Conservation (phyloP, 1,140 invertebrate genomes). For the Physella acuta region DNA sequence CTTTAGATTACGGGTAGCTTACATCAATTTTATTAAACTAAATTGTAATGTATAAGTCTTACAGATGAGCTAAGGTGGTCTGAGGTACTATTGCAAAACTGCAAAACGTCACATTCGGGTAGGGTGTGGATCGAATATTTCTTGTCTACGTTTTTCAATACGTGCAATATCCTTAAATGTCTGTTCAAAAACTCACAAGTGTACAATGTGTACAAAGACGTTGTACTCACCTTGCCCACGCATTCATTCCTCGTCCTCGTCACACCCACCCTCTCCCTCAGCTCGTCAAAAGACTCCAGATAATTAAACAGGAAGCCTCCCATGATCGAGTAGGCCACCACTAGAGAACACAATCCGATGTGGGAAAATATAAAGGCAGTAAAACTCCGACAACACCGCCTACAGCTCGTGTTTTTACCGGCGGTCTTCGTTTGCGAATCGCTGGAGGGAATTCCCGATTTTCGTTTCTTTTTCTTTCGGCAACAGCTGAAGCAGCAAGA, state of each 20-base stretch:
- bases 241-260: background rate
- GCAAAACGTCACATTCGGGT: too few relatives aligned
- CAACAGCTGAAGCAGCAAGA: slow-evolving; percentile 2
- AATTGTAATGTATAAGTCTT: too few relatives aligned
- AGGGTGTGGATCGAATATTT: too few relatives aligned
- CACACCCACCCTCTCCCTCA: background rate
- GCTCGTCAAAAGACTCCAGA: slow-evolving; percentile 13
- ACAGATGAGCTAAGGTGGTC: too few relatives aligned
- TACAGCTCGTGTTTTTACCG: background rate
- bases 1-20: too few relatives aligned
- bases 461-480: background rate
- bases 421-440: background rate
- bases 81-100: too few relatives aligned
- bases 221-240: background rate
- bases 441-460: too few relatives aligned
- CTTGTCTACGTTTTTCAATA: too few relatives aligned
- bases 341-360: slow-evolving; percentile 19
- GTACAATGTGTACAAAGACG: too few relatives aligned
- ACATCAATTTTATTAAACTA: too few relatives aligned
- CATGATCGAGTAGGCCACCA: slow-evolving; percentile 21
- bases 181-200: too few relatives aligned
- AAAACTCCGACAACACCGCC: slow-evolving; percentile 5
- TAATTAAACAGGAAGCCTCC: slow-evolving; percentile 21
- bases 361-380: slow-evolving; percentile 21
- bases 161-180: too few relatives aligned